Percentiles rank a stretch among this genome's conserved stretches.
phyloP scores from a whole-genome alignment of 1,140 invertebrate genomes.

The Patella vulgata region DNA sequence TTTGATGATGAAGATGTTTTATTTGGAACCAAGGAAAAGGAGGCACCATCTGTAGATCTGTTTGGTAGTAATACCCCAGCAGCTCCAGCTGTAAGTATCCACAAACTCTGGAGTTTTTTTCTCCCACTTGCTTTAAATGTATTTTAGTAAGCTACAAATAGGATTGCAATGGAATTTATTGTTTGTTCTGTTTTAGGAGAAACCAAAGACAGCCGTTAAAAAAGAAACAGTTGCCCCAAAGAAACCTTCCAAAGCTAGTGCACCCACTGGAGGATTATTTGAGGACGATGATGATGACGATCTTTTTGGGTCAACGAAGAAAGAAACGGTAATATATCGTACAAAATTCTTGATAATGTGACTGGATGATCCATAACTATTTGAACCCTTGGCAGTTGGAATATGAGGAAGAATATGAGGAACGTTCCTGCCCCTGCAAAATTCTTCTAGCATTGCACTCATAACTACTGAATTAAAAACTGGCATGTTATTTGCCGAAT shows the following conservation, averaged over 20 bases:
- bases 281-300: conserved; percentile 39
- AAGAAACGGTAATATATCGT: too few species aligned
- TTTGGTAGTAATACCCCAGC: conserved; percentile 31
- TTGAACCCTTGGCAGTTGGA: too few species aligned
- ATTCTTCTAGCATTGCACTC: too few species aligned
- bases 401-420: too few species aligned
- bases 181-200: background rate
- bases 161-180: background rate
- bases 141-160: background rate
- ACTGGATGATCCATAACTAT: too few species aligned
- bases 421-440: too few species aligned
- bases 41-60: conserved; percentile 38
- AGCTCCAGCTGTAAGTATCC: conserved; percentile 1
- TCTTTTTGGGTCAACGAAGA: conserved; percentile 35
- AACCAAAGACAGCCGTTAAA: conserved; percentile 1
- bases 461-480: too few species aligned
- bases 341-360: too few species aligned
- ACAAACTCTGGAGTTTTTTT: background rate
- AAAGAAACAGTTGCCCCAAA: background rate
- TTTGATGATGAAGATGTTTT: conserved; percentile 50
- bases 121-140: too few species aligned
- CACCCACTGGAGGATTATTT: conserved; percentile 29
- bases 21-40: conserved; percentile 41
- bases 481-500: too few species aligned
- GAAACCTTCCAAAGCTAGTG: background rate